These are phyloP conservation scores for Lasioglossum leucozonium DNA, from an alignment of 2,888 invertebrate genomes.

Conservation along the genomic window DNA sequence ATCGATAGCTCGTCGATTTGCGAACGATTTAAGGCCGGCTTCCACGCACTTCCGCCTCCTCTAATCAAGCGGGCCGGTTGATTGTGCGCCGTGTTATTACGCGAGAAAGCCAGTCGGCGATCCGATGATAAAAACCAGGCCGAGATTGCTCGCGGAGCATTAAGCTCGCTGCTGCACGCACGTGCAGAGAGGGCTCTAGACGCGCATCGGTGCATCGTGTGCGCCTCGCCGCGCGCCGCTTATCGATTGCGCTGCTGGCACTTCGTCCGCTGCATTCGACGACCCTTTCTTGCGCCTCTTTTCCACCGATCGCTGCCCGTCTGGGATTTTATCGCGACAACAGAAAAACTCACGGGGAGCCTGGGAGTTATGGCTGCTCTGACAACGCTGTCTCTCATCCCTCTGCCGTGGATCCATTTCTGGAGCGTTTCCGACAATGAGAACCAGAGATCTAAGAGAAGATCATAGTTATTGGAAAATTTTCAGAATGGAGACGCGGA, in stretches of 20 bases:
- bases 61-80: slow-evolving; percentile 63
- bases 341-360: background rate
- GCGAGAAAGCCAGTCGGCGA: slow-evolving; percentile 58
- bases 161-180: slow-evolving; percentile 48
- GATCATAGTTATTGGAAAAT: background rate
- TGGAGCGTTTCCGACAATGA: background rate
- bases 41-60: slow-evolving; percentile 63
- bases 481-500: background rate
- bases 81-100: slow-evolving; percentile 68
- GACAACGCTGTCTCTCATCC: background rate
- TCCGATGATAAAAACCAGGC: slow-evolving; percentile 65
- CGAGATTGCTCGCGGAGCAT: slow-evolving; percentile 54
- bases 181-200: slow-evolving; percentile 21
- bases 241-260: slow-evolving; percentile 70
- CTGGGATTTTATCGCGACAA: slow-evolving; percentile 34
- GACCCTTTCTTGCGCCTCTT: slow-evolving; percentile 41
- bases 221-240: slow-evolving; percentile 41
- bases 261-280: slow-evolving; percentile 28
- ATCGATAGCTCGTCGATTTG: slow-evolving; percentile 1
- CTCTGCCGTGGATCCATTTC: background rate
- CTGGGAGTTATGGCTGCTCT: background rate
- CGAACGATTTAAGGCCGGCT: slow-evolving; percentile 51
- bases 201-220: slow-evolving; percentile 20
- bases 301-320: slow-evolving; percentile 28
- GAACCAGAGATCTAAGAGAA: too few species aligned